Base-by-base conservation (phyloP, 2,797 vertebrate genomes). In the Rousettus madagascariensis region DNA sequence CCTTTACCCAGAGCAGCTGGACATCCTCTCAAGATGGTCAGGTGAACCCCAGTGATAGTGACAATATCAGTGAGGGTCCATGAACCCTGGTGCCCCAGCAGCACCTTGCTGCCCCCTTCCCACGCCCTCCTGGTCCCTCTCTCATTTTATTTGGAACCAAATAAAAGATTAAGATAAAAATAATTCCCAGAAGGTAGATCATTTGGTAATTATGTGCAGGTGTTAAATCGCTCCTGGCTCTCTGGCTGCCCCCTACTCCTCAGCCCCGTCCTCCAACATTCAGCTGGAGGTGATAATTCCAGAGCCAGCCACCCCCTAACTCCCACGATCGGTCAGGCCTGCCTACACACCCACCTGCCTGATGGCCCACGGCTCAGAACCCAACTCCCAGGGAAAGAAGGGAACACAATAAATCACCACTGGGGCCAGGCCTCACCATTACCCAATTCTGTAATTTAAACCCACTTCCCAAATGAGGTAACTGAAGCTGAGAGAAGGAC, bases 201-300 rank as follows among this genome's bases (percentile, higher is more conserved):
- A 91, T 96, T 98, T 97, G 97, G 96, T 97, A 98, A 98, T 98
- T 98, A 98, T 94, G 92, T 97, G 96, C 49, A 98, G 98, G 98
- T 98, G 98, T 96, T 97, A 98, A 97, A 96, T 98, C 96, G 74
- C 97, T 96, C 96, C 96, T 71, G 75, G 46, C 71, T 94, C 69
- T 74, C 92, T 82, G 15, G 38, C 86, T 97, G 96, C 95, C 96
- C 96, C 90, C 74, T 87, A 95, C 96, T 94, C 95, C 94, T 90
- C 84, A 95, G 80, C 43, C 89, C 96, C 93, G 83, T 30, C 0
- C 93, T 95, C 95, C 95, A 91, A 86, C 13, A 46, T 41, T 20
- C 55, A 46, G 53, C 12, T 5, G 33, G n/a, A 59, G n/a, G 7
- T 13, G 97, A 95, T 90, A 8, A 96, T 98, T 97, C 97, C 92